Percentiles rank a stretch among this genome's conserved stretches.
Conservation (phyloP, 2,888 invertebrate species). For the Calameuta idolon region DNA sequence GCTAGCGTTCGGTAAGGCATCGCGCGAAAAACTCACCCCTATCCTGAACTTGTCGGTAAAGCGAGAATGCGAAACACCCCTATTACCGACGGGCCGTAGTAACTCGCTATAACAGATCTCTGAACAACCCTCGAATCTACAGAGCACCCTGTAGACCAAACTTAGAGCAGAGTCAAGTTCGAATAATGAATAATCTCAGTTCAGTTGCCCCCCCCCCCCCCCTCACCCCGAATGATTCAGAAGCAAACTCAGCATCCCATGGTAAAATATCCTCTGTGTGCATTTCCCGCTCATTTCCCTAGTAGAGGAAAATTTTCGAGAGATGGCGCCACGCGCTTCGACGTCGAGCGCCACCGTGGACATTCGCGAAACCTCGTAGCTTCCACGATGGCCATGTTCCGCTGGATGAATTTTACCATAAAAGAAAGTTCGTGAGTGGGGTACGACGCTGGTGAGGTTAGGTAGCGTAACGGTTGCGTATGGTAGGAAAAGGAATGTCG, state of each 20-base stretch:
- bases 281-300: not conserved
- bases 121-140: not conserved
- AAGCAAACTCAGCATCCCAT: not conserved
- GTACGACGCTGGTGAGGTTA: not conserved
- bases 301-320: not conserved
- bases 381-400: not conserved
- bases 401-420: not conserved
- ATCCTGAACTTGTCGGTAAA: not conserved
- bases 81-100: not conserved
- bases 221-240: not conserved
- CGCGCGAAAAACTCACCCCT: not conserved
- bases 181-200: not conserved
- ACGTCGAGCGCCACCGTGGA: not conserved
- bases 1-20: not conserved
- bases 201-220: not conserved
- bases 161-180: not conserved
- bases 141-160: not conserved
- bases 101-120: not conserved
- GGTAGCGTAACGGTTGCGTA: not conserved
- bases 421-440: not conserved
- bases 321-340: not conserved
- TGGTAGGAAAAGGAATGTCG: not conserved
- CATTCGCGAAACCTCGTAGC: not conserved
- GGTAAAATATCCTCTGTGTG: not conserved
- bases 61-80: not conserved